Evolutionary conservation across 2,113 vertebrate species (phyloP).

Genomic region (Nothobranchius furzeri): DNA sequence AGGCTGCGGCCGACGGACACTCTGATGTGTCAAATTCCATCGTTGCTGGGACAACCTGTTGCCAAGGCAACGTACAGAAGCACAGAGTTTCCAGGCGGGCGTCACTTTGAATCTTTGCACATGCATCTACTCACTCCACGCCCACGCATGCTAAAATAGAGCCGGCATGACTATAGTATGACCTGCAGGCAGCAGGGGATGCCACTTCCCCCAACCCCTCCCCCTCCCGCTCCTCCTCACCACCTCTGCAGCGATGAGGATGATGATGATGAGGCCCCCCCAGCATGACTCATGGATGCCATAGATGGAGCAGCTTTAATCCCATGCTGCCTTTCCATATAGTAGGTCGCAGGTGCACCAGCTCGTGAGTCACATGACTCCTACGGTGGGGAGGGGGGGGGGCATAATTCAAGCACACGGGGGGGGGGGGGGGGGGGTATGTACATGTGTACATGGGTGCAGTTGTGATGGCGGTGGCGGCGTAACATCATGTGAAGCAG

Average conservation of each 20-base stretch:
- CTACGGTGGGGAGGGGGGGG: not conserved
- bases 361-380: constrained; percentile 49
- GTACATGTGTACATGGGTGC: not conserved
- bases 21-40: constrained; percentile 35
- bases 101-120: constrained; percentile 27
- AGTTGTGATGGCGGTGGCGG: constrained; percentile 31
- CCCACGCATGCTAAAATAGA: constrained; percentile 41
- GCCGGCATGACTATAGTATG: constrained; percentile 8
- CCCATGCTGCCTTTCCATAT: constrained; percentile 22
- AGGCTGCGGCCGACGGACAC: constrained; percentile 30
- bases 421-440: not conserved
- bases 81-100: constrained; percentile 35
- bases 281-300: constrained; percentile 42
- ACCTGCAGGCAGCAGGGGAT: constrained; percentile 14
- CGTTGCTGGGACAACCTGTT: constrained; percentile 61
- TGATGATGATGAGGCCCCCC: constrained; percentile 34
- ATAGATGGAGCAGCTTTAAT: constrained; percentile 9
- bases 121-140: constrained; percentile 12
- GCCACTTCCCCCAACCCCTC: not conserved
- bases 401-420: constrained; percentile 30
- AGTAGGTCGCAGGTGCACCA: constrained; percentile 64
- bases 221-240: constrained; percentile 2
- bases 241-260: constrained; percentile 42
- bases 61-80: constrained; percentile 51
- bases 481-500: constrained; percentile 63